Conservation (phyloP, 2,797 vertebrate species). For the Coendou prehensilis region DNA sequence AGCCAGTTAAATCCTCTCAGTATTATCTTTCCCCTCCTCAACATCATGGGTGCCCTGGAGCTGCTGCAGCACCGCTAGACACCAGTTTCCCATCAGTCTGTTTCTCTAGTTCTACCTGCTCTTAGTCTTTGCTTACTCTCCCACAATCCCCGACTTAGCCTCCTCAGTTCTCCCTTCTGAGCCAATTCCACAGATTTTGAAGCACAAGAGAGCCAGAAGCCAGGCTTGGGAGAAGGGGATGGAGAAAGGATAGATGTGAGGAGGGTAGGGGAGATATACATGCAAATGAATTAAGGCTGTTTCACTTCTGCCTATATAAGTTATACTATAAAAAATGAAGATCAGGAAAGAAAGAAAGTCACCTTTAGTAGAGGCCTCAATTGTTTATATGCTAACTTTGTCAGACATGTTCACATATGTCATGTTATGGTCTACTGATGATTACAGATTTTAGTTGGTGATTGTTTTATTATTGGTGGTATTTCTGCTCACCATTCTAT, state of each 20-base stretch:
- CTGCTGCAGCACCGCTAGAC: background rate
- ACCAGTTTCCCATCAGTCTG: accelerated
- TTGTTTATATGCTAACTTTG: background rate
- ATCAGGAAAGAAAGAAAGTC: background rate
- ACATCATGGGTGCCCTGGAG: background rate
- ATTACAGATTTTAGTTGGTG: background rate
- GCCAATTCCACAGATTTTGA: background rate
- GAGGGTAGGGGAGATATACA: background rate
- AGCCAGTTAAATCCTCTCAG: background rate
- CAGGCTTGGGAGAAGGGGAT: background rate
- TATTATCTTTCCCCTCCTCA: background rate
- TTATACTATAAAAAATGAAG: background rate
- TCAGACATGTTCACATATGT: background rate
- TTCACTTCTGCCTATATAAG: too few species aligned
- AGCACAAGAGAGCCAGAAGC: background rate
- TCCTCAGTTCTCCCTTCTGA: background rate
- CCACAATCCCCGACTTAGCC: background rate
- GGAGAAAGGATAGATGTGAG: background rate
- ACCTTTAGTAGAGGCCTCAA: background rate
- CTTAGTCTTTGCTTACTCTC: background rate
- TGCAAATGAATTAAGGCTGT: background rate
- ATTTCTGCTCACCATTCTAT: background rate
- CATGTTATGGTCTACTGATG: background rate
- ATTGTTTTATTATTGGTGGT: background rate
- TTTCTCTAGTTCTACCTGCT: background rate